Evolutionary conservation across 2,797 vertebrate genomes (phyloP), one percentile per base, ranked within the genome.

Genomic region (Danio tinwini): DNA sequence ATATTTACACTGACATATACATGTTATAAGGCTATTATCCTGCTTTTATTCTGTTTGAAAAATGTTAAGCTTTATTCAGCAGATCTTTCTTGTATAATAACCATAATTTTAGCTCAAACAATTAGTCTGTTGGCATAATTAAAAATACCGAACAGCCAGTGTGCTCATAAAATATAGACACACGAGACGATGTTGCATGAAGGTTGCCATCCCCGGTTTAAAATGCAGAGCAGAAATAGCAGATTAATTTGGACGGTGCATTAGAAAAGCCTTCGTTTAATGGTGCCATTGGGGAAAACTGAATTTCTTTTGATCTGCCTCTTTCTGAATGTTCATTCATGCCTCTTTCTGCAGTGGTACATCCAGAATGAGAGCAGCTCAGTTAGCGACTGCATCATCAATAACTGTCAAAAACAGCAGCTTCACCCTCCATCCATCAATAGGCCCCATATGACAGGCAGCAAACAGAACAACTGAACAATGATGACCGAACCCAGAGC

Each of bases 391-490:
- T 55, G 68, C 7, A 65, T 73, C 78, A 64, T 80, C 69, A 73
- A 80, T 80, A 80, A 80, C 69, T 80, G 69, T 73, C 78, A 58
- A 53, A 40, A 56, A 73, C n/a, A 65, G 78, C 69, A 80, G 40
- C 69, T 59, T 47, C 59, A 53, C 21, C 52, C 55, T 70, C 55
- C n/a, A 72, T 82, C 59, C 37, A 82, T 77, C 81, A 82, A 71
- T 42, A 59, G 8, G 16, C 42, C 68, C 17, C 2, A 49, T 37
- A 73, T 77, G 74, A 77, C 75, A 52, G 44, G 68, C 45, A 78
- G 75, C 69, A 62, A 68, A 73, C 67, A 55, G 63, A 53, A 19
- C 76, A 59, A 44, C 63, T 73, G 40, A 74, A 78, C 75, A 44
- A 68, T 68, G 52, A 52, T 21, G 63, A 61, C 42, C 72, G 39